Evolutionary conservation across 2,888 invertebrate genomes (phyloP), one percentile per base, ranked within the genome.

Genomic region (Archips crataeganus): DNA sequence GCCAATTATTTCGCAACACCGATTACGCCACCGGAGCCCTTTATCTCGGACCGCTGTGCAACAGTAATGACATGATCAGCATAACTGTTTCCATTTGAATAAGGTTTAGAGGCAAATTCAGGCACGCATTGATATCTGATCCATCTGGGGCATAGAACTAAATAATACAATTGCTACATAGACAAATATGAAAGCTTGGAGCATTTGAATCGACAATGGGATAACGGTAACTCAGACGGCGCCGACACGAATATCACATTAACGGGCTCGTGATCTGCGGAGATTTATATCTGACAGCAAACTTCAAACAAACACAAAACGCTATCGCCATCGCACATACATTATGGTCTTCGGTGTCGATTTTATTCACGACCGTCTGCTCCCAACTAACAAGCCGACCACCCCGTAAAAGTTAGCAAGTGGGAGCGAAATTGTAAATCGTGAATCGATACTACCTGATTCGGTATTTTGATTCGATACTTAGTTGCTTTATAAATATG

Each of bases 241-340:
- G 90, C 87, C 90, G 92, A 93, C 93, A 93, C 92, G 92, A 93
- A 92, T 92, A 91, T 91, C 89, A 91, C 93, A 93, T 92, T 93
- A 93, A 91, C 91, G 86, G 90, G 90, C 91, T 92, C 93, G 92
- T 92, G 92, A 93, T 92, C 92, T 89, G 82, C 83, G 83, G 86
- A 91, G 93, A 94, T 93, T 93, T 93, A 92, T 92, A 92, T 90
- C 90, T 87, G 88, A 90, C 90, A 89, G 83, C 81, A 77, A 83
- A 84, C 84, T 80, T 82, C 82, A 87, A 80, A 79, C 81, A 84
- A 83, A 84, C 82, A 82, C 76, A 81, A 79, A 80, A 74, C 70
- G 63, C 76, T 79, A 77, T 74, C 75, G 75, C 64, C 64, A 74
- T 74, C 63, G 69, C 60, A 67, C 66, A 74, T 74, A 74, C 54